These are phyloP conservation scores for Physella acuta DNA, from an alignment of 1,140 invertebrate species.

Conservation along the genomic window DNA sequence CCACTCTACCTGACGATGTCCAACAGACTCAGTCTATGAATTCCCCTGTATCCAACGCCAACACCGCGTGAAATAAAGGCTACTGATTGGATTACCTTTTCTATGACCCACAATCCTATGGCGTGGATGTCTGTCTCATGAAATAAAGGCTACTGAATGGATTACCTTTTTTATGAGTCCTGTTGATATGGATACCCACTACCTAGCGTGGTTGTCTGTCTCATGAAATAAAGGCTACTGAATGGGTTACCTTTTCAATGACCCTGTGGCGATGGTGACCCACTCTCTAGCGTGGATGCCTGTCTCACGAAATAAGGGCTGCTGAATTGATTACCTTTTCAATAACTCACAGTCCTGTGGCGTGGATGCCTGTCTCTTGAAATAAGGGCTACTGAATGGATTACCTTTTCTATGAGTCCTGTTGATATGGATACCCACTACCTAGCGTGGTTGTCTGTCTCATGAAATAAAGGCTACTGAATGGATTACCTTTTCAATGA, in stretches of 20 bases:
- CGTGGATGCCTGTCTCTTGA: constrained; percentile 37
- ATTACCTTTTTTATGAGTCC: too few relatives aligned
- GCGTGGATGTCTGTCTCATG: too few relatives aligned
- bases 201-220: too few relatives aligned
- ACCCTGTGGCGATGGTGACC: constrained; percentile 60
- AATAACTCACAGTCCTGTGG: not conserved
- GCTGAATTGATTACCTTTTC: not conserved
- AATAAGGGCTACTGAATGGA: too few relatives aligned
- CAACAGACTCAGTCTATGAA: too few relatives aligned
- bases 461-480: constrained; percentile 40
- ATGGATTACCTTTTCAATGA: constrained; percentile 54
- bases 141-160: too few relatives aligned
- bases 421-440: constrained; percentile 62
- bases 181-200: constrained; percentile 64
- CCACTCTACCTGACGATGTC: too few relatives aligned
- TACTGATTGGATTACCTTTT: too few relatives aligned
- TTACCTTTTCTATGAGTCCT: constrained; percentile 58
- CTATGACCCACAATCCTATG: too few relatives aligned
- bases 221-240: constrained; percentile 42
- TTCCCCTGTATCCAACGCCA: too few relatives aligned
- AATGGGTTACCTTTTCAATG: constrained; percentile 54
- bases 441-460: constrained; percentile 59
- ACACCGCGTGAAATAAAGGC: too few relatives aligned
- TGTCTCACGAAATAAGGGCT: constrained; percentile 47
- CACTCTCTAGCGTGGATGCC: constrained; percentile 62